Percentiles rank a stretch among this genome's conserved stretches.
Evolutionary conservation across 2,797 vertebrate genomes (phyloP).

Genomic region (Tamandua tetradactyla): DNA sequence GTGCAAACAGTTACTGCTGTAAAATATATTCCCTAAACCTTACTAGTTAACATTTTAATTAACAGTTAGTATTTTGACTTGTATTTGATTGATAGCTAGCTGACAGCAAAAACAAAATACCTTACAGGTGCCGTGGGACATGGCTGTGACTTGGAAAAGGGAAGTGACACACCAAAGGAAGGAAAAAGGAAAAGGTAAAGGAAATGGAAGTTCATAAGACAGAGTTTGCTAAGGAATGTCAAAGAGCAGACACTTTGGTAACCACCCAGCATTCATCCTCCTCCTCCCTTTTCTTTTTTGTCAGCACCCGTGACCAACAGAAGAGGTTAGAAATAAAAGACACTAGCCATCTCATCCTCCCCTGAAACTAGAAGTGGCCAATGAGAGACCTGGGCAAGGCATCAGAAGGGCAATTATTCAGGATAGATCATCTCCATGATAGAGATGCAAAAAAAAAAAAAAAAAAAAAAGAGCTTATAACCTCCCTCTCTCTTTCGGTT

Average conservation of each 20-base stretch:
- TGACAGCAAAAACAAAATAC: not conserved
- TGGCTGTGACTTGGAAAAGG: not conserved
- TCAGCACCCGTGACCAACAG: slow-evolving; percentile 6
- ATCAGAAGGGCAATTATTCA: slow-evolving; percentile 47
- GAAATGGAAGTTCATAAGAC: not conserved
- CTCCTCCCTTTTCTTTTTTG: slow-evolving; percentile 19
- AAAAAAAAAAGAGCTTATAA: not conserved
- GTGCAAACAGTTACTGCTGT: not conserved
- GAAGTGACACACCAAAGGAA: not conserved
- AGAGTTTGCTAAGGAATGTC: not conserved
- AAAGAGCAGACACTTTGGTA: slow-evolving; percentile 37
- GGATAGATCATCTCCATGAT: slow-evolving; percentile 2
- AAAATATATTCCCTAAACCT: slow-evolving; percentile 4
- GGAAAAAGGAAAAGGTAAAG: not conserved
- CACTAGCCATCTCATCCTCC: not conserved
- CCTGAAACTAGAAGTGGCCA: slow-evolving; percentile 6
- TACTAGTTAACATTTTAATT: not conserved
- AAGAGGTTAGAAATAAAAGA: slow-evolving; percentile 40
- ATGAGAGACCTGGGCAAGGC: not conserved
- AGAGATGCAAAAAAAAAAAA: not conserved
- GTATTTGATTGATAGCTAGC: not conserved
- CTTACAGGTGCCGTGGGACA: not conserved
- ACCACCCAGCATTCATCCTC: not conserved
- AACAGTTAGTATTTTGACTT: not conserved
- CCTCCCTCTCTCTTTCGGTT: not conserved